Percentiles rank a stretch among this genome's conserved stretches.
Evolutionary conservation across 2,113 vertebrate species (phyloP).

Genomic region (Stictonetta naevosa): DNA sequence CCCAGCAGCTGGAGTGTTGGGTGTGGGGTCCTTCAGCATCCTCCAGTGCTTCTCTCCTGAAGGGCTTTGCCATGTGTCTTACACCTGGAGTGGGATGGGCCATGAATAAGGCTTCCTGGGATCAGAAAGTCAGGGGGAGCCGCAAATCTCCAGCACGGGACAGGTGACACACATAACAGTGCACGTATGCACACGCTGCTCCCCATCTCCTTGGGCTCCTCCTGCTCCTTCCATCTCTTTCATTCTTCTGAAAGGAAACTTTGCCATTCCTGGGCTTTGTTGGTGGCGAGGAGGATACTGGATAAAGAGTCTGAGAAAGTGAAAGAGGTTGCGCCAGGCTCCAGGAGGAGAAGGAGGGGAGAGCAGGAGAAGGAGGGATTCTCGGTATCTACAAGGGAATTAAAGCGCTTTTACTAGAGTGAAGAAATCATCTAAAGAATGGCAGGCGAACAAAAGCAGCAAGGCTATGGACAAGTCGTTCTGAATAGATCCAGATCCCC

Average conservation of each 20-base stretch:
- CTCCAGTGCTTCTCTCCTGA: background rate
- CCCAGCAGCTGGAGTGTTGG: background rate
- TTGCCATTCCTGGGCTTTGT: slow-evolving; percentile 71
- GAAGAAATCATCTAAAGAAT: slow-evolving; percentile 88
- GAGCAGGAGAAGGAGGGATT: slow-evolving; percentile 78
- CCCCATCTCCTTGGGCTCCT: background rate
- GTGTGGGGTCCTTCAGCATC: background rate
- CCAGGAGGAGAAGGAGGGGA: slow-evolving; percentile 56
- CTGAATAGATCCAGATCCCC: slow-evolving; percentile 94
- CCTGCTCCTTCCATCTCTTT: slow-evolving; percentile 17
- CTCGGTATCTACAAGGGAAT: slow-evolving; percentile 95
- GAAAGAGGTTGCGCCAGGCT: slow-evolving; percentile 76
- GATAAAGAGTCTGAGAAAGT: slow-evolving; percentile 85
- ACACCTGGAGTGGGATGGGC: background rate
- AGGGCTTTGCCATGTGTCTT: background rate
- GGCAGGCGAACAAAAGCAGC: slow-evolving; percentile 85
- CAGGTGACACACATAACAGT: background rate
- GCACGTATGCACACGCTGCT: background rate
- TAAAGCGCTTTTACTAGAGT: slow-evolving; percentile 93
- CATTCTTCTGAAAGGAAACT: slow-evolving; percentile 62
- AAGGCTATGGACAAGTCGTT: slow-evolving; percentile 87
- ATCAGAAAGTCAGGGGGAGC: background rate
- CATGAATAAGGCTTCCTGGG: background rate
- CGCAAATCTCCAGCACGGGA: background rate
- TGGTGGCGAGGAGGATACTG: slow-evolving; percentile 60